Percentiles rank a stretch among this genome's conserved stretches.
phyloP scores from a whole-genome alignment of 2,888 invertebrate genomes.

The Ophion slaviceki region DNA sequence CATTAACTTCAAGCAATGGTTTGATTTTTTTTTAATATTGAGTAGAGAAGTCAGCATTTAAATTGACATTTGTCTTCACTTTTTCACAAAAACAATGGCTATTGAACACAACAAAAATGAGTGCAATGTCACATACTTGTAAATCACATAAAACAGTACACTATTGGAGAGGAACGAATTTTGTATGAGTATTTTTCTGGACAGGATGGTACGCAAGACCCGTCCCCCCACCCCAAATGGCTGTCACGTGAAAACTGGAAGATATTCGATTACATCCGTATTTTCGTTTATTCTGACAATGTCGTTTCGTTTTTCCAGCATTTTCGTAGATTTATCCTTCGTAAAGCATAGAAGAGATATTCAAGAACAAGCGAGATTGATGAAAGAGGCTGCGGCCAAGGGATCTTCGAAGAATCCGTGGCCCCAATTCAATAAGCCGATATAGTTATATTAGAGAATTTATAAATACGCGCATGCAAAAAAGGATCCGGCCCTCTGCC shows the following conservation, averaged over 20 bases:
- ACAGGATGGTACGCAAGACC: neutral
- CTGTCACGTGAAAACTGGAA: slow-evolving; percentile 31
- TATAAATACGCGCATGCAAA: slow-evolving; percentile 40
- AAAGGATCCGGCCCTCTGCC: slow-evolving; percentile 31
- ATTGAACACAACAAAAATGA: too few species aligned
- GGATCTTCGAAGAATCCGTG: slow-evolving; percentile 82
- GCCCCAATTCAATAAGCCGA: slow-evolving; percentile 83
- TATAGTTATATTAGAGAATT: slow-evolving; percentile 69
- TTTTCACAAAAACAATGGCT: too few species aligned
- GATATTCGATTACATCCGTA: neutral
- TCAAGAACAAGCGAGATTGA: slow-evolving; percentile 86
- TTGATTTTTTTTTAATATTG: too few species aligned
- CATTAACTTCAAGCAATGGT: too few species aligned
- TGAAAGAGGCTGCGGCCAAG: slow-evolving; percentile 82
- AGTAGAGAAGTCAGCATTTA: too few species aligned
- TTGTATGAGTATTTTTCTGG: slow-evolving; percentile 18
- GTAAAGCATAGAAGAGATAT: slow-evolving; percentile 89
- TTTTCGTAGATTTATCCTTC: slow-evolving; percentile 94
- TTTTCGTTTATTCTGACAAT: slow-evolving; percentile 42
- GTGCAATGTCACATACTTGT: too few species aligned
- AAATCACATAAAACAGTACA: neutral
- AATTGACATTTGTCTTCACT: too few species aligned
- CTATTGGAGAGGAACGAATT: neutral
- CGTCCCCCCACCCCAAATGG: slow-evolving; percentile 9
- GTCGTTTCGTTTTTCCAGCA: slow-evolving; percentile 85